Percentiles rank a stretch among this genome's conserved stretches.
Conservation (phyloP, 2,113 vertebrate genomes). For the Proteles cristata region DNA sequence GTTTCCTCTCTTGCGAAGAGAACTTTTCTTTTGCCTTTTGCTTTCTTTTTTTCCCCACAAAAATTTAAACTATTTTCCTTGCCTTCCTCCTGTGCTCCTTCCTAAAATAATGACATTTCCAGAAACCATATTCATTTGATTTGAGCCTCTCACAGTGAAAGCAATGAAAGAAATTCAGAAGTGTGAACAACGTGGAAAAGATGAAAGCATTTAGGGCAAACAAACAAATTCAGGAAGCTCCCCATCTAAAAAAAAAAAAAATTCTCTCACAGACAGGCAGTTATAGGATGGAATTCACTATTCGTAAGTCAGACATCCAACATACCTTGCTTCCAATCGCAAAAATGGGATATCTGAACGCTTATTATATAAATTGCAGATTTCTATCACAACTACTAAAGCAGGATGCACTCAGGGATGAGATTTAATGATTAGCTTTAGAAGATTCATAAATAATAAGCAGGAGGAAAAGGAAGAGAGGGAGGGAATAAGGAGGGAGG, state of each 20-base stretch:
- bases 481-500: not conserved
- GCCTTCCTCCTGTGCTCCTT: not conserved
- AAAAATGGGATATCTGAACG: not conserved
- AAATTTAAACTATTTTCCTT: slow-evolving; percentile 62
- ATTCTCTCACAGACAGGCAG: not conserved
- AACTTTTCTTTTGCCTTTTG: slow-evolving; percentile 40
- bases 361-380: not conserved
- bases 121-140: slow-evolving; percentile 59
- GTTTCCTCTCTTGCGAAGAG: slow-evolving; percentile 30
- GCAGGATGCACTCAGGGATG: not conserved
- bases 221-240: not conserved
- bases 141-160: slow-evolving; percentile 40
- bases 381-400: not conserved
- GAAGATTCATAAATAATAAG: not conserved
- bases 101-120: slow-evolving; percentile 75
- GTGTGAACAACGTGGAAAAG: not conserved
- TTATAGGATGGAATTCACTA: not conserved
- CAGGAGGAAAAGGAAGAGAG: not conserved
- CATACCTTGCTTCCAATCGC: not conserved
- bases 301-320: not conserved
- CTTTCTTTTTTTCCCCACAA: slow-evolving; percentile 50
- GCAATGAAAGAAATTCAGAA: too few species aligned
- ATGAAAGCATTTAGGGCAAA: not conserved
- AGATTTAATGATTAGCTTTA: not conserved
- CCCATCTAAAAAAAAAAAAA: not conserved